Base-by-base conservation (phyloP, 2,113 vertebrate species). In the Macquaria ambigua region DNA sequence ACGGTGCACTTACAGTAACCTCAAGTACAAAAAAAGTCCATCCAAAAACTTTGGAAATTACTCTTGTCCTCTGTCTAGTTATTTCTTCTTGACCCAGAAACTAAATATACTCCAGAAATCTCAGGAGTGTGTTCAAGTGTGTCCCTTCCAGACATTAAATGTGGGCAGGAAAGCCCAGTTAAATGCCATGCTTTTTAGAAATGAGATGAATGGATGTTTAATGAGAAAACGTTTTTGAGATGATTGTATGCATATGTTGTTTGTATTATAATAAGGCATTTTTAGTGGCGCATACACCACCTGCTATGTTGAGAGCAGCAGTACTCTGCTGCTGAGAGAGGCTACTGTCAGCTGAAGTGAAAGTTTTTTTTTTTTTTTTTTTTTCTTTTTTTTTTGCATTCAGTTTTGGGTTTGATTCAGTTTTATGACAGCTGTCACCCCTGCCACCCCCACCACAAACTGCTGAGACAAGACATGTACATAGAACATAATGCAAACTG, bases 81-180 rank as follows among this genome's bases (percentile, higher is more conserved):
- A 70, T 83, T 84, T 82, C 55, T 53, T 76, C 69, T 73, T 92
- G 90, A 88, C 82, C 73, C 64, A 89, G 71, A 89, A 86, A 89
- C 81, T 83, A 39, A 83, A 90, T 78, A 82, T 87, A 77, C 50
- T 61, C 20, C 39, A 15, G 34, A 73, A 77, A 55, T 72, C 76
- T 82, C 73, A 1, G 37, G 56, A 77, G 76, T 52, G 8, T 81
- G 50, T 82, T 76, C 16, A 77, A 48, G 34, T 64, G 37, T 48
- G 8, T 58, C 31, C 75, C 21, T 25, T 50, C 56, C 34, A 77
- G 21, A 76, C 48, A 48, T 20, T 63, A 85, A 72, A 77, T 43
- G 39, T 73, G 18, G 23, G 10, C 21, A 67, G 55, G 3, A 31
- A 58, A 76, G 21, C 39, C 28, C 28, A 31, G 15, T 50, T 43